Percentiles rank a stretch among this genome's conserved stretches.
These are phyloP conservation scores for Peromyscus polionotus DNA, from an alignment of 2,113 vertebrate genomes.

Conservation along the genomic window DNA sequence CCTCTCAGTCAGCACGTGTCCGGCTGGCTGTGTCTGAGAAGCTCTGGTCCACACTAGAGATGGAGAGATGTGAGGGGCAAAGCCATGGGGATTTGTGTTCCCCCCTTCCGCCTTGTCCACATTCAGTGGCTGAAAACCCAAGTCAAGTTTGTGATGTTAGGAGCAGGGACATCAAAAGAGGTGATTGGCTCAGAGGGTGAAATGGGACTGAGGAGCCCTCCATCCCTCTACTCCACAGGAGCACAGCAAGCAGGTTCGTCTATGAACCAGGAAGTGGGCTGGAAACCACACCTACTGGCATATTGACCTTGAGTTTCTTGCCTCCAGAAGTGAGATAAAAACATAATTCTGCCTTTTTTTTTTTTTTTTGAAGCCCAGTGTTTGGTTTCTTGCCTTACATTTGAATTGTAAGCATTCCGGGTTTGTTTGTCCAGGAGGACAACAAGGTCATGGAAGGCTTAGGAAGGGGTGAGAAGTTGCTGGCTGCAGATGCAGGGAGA, in stretches of 20 bases:
- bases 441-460: background rate
- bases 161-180: no score
- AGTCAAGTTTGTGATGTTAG: background rate
- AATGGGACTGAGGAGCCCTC: background rate
- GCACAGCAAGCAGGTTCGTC: background rate
- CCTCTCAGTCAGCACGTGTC: accelerated
- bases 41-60: background rate
- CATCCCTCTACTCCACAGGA: no score
- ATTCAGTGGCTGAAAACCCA: background rate
- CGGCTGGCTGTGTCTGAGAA: background rate
- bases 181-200: background rate
- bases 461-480: background rate
- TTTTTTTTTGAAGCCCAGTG: background rate
- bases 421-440: background rate
- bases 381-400: background rate
- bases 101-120: accelerated
- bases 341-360: background rate
- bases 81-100: no score
- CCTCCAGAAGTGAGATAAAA: background rate
- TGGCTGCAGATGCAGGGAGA: background rate
- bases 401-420: background rate
- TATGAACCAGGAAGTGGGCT: background rate
- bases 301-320: background rate
- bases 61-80: background rate
- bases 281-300: background rate